Evolutionary conservation across 1,140 invertebrate species (phyloP).

Genomic region (Ceratina australensis): DNA sequence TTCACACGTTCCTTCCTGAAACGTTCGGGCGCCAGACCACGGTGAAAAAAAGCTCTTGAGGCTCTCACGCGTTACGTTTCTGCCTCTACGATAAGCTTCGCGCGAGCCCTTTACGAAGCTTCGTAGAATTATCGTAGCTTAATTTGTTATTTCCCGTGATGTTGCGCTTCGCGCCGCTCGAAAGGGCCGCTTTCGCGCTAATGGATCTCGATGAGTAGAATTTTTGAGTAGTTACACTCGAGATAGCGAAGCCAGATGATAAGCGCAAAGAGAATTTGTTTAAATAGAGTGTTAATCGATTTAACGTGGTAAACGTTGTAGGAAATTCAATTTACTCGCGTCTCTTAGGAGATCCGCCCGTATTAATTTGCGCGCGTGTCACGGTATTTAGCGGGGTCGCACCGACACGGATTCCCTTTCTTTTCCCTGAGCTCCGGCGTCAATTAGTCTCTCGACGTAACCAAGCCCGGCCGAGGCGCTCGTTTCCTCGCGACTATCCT

Average conservation of each 20-base stretch:
- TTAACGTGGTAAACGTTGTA: slow-evolving; percentile 33
- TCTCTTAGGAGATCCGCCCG: slow-evolving; percentile 25
- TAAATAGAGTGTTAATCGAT: slow-evolving; percentile 13
- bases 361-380: slow-evolving; percentile 69
- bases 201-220: too few species aligned
- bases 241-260: too few species aligned
- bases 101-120: background rate
- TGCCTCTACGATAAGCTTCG: slow-evolving; percentile 32
- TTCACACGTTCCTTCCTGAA: slow-evolving; percentile 27
- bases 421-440: slow-evolving; percentile 50
- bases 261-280: too few species aligned
- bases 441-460: slow-evolving; percentile 66
- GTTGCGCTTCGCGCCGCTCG: too few species aligned
- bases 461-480: slow-evolving; percentile 16
- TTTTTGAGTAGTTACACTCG: background rate
- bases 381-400: slow-evolving; percentile 66
- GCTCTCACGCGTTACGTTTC: slow-evolving; percentile 19
- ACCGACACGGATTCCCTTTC: slow-evolving; percentile 37
- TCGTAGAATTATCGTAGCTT: slow-evolving; percentile 27
- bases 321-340: slow-evolving; percentile 62
- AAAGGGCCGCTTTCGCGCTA: background rate
- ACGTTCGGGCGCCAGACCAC: slow-evolving; percentile 32
- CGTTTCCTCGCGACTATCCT: slow-evolving; percentile 8
- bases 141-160: background rate
- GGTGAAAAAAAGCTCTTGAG: slow-evolving; percentile 45